Percentiles rank a stretch among this genome's conserved stretches.
phyloP scores from a whole-genome alignment of 2,797 vertebrate species.

The Podarcis lilfordi region DNA sequence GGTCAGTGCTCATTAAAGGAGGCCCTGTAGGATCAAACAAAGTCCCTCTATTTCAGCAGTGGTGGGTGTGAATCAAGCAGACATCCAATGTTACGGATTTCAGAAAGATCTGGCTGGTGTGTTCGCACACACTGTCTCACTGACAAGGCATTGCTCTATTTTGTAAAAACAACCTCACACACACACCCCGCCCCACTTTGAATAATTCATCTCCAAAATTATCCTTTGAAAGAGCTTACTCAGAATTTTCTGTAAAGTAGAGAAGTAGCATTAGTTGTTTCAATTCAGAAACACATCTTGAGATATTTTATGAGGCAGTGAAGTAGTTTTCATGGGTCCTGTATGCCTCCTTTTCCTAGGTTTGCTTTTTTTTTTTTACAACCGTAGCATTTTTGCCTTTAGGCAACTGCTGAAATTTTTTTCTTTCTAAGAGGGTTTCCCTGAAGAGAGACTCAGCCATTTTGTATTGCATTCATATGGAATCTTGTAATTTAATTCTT shows the following conservation, averaged over 20 bases:
- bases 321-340: background rate
- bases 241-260: background rate
- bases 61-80: background rate
- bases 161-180: conserved; percentile 6
- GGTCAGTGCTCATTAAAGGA: conserved; percentile 76
- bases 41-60: background rate
- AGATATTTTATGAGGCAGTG: background rate
- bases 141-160: rapidly evolving
- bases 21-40: background rate
- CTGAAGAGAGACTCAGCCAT: too few species aligned
- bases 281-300: background rate
- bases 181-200: background rate
- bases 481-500: too few species aligned
- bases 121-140: background rate
- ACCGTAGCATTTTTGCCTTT: background rate
- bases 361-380: background rate
- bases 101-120: background rate
- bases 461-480: too few species aligned
- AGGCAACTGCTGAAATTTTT: too few species aligned
- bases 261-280: too few species aligned
- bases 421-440: too few species aligned
- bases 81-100: rapidly evolving
- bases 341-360: background rate
- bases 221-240: background rate
- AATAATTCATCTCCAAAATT: background rate